A percentile compares a stretch with the other conserved stretches of the same genome.
Evolutionary conservation across 2,113 vertebrate genomes (phyloP).

Genomic region (Lontra canadensis): DNA sequence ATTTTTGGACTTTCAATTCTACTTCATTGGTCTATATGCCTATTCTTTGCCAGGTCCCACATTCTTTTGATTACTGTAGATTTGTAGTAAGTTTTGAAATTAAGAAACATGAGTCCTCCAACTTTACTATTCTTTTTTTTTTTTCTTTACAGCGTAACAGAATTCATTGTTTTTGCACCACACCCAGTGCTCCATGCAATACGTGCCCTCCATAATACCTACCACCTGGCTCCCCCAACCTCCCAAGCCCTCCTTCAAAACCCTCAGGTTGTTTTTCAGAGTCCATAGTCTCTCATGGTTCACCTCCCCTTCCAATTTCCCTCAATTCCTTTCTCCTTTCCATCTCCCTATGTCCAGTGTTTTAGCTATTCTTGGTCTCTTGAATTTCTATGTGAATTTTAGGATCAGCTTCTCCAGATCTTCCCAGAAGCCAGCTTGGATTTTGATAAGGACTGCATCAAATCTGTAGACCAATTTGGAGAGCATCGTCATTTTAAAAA

Average conservation of each 20-base stretch:
- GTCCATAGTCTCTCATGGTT: too few species aligned
- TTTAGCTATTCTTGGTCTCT: neutral
- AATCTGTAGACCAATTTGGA: neutral
- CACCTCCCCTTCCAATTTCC: too few species aligned
- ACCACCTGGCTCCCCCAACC: too few species aligned
- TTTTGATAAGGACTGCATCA: neutral
- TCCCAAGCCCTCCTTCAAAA: too few species aligned
- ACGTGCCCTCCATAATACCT: too few species aligned
- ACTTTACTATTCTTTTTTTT: neutral
- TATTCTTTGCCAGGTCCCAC: neutral
- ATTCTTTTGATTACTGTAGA: neutral
- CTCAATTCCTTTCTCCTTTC: too few species aligned
- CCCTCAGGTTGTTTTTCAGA: too few species aligned
- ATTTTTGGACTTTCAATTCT: neutral
- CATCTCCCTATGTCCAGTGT: neutral
- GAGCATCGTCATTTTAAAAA: neutral
- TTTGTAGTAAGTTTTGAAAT: neutral
- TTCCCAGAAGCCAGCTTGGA: neutral
- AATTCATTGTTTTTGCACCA: too few species aligned
- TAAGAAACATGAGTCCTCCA: neutral
- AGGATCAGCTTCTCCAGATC: neutral
- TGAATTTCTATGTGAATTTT: neutral
- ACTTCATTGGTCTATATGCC: neutral
- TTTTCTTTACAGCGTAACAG: too few species aligned
- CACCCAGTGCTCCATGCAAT: too few species aligned